These are phyloP conservation scores for Punctoribates punctum DNA, from an alignment of 2,888 invertebrate genomes.

Conservation along the genomic window DNA sequence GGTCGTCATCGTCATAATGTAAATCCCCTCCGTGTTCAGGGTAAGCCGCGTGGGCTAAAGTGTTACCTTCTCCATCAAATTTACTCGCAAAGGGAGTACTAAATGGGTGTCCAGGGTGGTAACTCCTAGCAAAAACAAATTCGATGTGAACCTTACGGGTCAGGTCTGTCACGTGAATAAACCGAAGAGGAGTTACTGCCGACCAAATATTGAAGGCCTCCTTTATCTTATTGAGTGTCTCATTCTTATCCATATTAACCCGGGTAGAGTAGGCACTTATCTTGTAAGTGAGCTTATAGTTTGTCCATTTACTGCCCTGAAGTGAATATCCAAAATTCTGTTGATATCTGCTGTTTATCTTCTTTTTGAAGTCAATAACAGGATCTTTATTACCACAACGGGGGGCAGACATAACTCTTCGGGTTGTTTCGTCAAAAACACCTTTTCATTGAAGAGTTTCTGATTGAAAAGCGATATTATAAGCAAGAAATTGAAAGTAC, in stretches of 20 bases:
- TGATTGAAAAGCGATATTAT: background rate
- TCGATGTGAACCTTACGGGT: background rate
- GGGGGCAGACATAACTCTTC: background rate
- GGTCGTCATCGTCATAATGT: background rate
- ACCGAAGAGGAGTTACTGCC: background rate
- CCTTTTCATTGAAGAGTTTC: background rate
- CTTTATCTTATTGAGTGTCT: background rate
- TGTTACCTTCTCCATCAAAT: background rate
- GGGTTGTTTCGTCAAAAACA: background rate
- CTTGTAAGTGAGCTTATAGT: slow-evolving; percentile 15
- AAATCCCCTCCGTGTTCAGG: background rate
- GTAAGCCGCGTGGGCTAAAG: background rate
- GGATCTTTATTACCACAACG: slow-evolving; percentile 28
- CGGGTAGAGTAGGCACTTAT: background rate
- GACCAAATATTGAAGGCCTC: background rate
- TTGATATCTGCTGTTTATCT: background rate
- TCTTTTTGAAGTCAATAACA: background rate
- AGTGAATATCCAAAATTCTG: background rate
- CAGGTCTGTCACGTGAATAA: background rate
- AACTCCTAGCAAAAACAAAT: background rate
- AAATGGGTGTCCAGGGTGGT: background rate
- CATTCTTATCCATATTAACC: background rate
- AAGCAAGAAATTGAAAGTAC: background rate
- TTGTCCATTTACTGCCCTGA: slow-evolving; percentile 15
- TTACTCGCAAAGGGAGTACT: background rate